Evolutionary conservation across 1,140 invertebrate genomes (phyloP).

Genomic region (Oncopeltus fasciatus): DNA sequence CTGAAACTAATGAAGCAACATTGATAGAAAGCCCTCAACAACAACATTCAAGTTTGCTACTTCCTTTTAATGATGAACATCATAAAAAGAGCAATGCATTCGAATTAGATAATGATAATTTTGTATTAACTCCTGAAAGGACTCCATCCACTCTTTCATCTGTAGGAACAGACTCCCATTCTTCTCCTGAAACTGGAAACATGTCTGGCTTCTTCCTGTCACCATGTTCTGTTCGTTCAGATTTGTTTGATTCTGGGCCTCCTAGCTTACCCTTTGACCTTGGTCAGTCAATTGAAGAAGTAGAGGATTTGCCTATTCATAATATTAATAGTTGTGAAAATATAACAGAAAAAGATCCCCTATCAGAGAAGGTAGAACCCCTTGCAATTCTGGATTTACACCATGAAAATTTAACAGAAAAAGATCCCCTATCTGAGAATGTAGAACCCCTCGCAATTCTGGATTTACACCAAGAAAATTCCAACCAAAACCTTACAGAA

Average conservation of each 20-base stretch:
- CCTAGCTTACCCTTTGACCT: constrained; percentile 23
- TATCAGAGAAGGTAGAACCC: constrained; percentile 10
- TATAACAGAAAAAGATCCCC: constrained; percentile 13
- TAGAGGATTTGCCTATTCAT: constrained; percentile 24
- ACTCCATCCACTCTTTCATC: constrained; percentile 14
- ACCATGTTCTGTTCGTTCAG: constrained; percentile 23
- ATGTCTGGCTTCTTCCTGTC: constrained; percentile 29
- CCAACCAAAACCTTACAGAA: too few species aligned
- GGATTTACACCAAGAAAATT: too few species aligned
- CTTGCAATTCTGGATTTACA: too few species aligned
- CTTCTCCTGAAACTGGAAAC: constrained; percentile 27
- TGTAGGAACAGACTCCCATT: constrained; percentile 14
- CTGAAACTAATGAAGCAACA: constrained; percentile 36
- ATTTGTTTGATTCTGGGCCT: constrained; percentile 22
- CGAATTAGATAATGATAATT: constrained; percentile 1
- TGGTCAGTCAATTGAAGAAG: constrained; percentile 18
- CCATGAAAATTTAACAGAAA: too few species aligned
- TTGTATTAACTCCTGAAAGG: constrained; percentile 18
- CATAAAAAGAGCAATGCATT: not conserved
- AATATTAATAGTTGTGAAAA: too few species aligned
- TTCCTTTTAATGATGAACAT: too few species aligned
- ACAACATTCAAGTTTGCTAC: constrained; percentile 24
- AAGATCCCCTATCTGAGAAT: too few species aligned
- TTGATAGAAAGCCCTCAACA: constrained; percentile 31
- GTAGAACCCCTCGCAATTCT: too few species aligned